Conservation (phyloP, 2,797 vertebrate genomes). For the Nyctibius grandis region DNA sequence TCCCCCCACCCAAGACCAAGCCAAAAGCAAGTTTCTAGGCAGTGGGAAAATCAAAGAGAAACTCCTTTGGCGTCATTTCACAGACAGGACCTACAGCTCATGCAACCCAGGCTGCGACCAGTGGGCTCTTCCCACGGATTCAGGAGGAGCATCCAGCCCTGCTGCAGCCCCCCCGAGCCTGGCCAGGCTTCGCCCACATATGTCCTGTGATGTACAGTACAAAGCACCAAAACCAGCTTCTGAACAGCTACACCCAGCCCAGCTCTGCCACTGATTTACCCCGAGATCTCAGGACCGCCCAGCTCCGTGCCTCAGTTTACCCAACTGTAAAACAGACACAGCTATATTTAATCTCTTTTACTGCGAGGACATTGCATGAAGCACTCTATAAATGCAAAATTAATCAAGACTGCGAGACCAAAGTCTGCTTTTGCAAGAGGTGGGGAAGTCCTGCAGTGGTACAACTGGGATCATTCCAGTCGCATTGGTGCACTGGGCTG, state of each 20-base stretch:
- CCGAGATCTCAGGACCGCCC: rapidly evolving
- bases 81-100: rapidly evolving
- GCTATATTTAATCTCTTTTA: neutral
- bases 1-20: neutral
- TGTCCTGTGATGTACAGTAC: rapidly evolving
- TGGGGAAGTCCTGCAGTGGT: neutral
- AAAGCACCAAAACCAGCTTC: neutral
- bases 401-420: neutral
- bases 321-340: neutral
- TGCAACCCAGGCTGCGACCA: neutral
- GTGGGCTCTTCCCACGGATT: rapidly evolving
- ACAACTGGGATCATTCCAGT: rapidly evolving
- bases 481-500: neutral
- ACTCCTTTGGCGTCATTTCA: neutral
- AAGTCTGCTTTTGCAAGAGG: neutral
- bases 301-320: neutral
- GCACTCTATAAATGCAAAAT: rapidly evolving
- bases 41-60: neutral
- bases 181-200: rapidly evolving
- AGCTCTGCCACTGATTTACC: neutral
- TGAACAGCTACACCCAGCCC: neutral
- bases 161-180: neutral
- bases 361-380: neutral
- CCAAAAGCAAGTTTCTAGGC: neutral
- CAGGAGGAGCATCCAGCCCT: neutral